Evolutionary conservation across 53 echinoderm and acorn worm species (phyloP).

Genomic region (Paelopatides confundens): DNA sequence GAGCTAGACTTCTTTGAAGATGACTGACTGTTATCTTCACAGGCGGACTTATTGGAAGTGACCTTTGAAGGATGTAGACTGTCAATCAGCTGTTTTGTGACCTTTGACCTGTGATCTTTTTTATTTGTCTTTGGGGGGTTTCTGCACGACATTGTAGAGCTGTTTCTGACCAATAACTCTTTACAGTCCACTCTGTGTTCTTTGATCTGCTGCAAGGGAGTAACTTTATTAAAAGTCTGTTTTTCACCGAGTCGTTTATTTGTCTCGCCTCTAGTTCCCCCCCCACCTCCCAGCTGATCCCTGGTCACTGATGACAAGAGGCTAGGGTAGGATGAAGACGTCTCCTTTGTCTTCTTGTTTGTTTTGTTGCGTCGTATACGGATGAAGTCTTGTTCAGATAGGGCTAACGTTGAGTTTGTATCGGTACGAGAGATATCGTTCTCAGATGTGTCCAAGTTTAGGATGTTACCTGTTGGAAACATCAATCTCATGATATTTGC

Average conservation of each 20-base stretch:
- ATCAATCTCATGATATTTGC: too few relatives aligned
- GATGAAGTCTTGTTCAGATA: not conserved
- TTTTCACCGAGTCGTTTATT: not conserved
- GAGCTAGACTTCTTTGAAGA: not conserved
- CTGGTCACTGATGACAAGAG: not conserved
- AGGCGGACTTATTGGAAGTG: not conserved
- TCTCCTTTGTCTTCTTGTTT: not conserved
- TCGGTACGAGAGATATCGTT: not conserved
- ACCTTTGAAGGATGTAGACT: not conserved
- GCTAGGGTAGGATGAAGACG: constrained; percentile 10
- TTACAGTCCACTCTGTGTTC: not conserved
- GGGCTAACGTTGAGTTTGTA: not conserved
- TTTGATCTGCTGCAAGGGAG: constrained; percentile 2
- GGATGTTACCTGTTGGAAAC: constrained; percentile 6
- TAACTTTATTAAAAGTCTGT: not conserved
- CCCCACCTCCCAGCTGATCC: not conserved
- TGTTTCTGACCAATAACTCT: not conserved
- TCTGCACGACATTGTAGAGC: not conserved
- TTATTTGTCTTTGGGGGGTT: not conserved
- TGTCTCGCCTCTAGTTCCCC: not conserved
- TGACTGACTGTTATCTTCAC: not conserved
- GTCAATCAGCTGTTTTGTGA: not conserved
- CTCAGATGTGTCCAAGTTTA: constrained; percentile 23
- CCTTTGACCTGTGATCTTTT: not conserved
- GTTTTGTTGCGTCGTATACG: not conserved